Evolutionary conservation across 2,888 invertebrate species (phyloP), one percentile per base, ranked within the genome.

Genomic region (Noctua fimbriata): DNA sequence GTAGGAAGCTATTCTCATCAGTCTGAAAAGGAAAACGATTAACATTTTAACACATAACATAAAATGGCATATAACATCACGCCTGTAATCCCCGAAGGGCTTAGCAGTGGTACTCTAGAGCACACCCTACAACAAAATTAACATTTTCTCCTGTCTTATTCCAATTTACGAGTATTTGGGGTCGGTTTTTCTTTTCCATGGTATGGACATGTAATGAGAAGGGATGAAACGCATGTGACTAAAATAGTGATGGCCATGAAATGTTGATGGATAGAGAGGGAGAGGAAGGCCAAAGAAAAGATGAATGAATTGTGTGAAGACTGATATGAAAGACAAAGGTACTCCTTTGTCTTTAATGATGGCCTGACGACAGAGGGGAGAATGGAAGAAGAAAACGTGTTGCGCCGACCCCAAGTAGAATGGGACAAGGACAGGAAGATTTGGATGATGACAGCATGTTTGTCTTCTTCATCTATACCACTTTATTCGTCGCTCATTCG

Each of bases 1-100:
- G 97, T 94, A 98, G 97, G 96, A 98, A 98, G 93, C 98, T 98
- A 89, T 98, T 98, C 95, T 98, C 98, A 95, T 98, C 98, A 95
- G 97, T 98, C 98, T 98, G 96, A 69, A 97, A 96, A 58, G 0
- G 14, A 81, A 86, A 83, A 49, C 12, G 55, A 60, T 66, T 21
- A 12, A 44, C 12, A 52, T 65, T 52, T 75, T 66, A 76, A 63
- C 28, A 28, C 32, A 32, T 36, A 14, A 41, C 36, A 24, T 65
- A 36, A 36, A 12, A 36, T 36, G 5, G 24, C 16, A 28, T 28
- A 18, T 60, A 16, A 44, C 41, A 66, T n/a, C 7, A 14, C 28
- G 28, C 18, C 7, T 41, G 14, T 41, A 66, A n/a, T n/a, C 16
- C 1, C 6, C 16, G 44, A 44, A 67, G 7, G 66, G n/a, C n/a